phyloP scores from a whole-genome alignment of 30 jellyfish, hydroid and myxozoan species.

The Turritopsis rubra region DNA sequence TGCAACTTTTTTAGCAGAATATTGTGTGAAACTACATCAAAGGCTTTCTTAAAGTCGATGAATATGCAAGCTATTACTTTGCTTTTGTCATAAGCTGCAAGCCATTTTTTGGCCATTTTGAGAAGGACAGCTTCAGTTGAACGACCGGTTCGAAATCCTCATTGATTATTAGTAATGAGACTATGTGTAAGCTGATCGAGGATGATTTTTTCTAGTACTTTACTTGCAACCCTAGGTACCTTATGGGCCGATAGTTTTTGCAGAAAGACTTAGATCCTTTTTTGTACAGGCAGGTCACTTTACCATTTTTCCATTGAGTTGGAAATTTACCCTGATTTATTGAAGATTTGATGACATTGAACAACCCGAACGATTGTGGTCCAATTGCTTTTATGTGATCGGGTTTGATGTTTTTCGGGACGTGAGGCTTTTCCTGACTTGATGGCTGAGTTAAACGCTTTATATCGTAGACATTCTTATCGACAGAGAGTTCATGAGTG shows the following conservation, averaged over 20 bases:
- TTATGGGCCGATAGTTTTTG: not conserved
- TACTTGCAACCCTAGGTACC: not conserved
- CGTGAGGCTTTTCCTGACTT: not conserved
- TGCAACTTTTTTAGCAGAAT: not conserved
- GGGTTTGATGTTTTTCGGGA: not conserved
- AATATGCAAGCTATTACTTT: not conserved
- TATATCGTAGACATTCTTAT: no score
- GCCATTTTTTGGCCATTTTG: no score
- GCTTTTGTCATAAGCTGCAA: not conserved
- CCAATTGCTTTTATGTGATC: not conserved
- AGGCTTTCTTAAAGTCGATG: not conserved
- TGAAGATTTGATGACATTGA: not conserved
- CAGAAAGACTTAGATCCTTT: not conserved
- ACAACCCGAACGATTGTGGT: not conserved
- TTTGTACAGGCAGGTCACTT: not conserved
- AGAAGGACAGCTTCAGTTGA: not conserved
- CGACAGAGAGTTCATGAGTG: no score
- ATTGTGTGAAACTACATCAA: not conserved
- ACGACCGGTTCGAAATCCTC: not conserved
- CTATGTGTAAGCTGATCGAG: not conserved
- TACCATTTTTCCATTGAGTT: not conserved
- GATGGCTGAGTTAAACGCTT: not conserved
- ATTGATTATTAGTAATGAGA: not conserved
- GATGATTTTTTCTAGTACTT: not conserved
- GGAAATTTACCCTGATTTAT: not conserved